Base-by-base conservation (phyloP, 2,888 invertebrate genomes). In the Neuroscelio doddi region DNA sequence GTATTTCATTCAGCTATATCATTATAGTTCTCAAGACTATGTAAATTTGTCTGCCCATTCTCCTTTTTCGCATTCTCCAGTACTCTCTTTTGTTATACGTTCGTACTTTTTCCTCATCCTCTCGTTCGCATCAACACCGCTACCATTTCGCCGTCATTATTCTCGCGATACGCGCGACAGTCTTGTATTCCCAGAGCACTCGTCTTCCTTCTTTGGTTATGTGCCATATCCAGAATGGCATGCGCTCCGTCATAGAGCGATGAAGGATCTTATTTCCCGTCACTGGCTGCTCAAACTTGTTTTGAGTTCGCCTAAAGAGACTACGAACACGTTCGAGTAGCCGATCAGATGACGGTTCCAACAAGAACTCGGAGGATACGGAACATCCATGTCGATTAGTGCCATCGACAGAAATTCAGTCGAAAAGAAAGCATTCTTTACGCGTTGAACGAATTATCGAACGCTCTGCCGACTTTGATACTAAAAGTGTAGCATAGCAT, bases 241-340 rank as follows among this genome's bases (percentile, higher is more conserved):
- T 79, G 77, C 72, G 78, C 75, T 69, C 73, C 72, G 79, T 79
- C 80, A 78, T 71, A 73, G 55, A 70, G 64, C 70, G 70, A 68
- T 62, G 63, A 70, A 70, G 53, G 59, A 61, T 71, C 72, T 72
- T 30, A 10, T n/a, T n/a, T n/a, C n/a, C n/a, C n/a, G n/a, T n/a
- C n/a, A n/a, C n/a, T n/a, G n/a, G n/a, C n/a, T n/a, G 10, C 30
- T 30, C 10, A 3, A 12, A 9, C 30, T 4, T 12, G 30, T 30
- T 62, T 47, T 53, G 50, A 57, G 39, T 42, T 41, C 55, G 32
- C 24, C 34, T n/a, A 34, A 41, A n/a, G 21, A 17, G 14, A 21
- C 17, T 32, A n/a, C 57, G 7, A 29, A n/a, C 41, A 27, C 27
- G 44, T 46, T n/a, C 41, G 56, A 59, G n/a, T n/a, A n/a, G n/a